Evolutionary conservation across 2,888 invertebrate species (phyloP).

Genomic region (Camptogramma bilineatum): DNA sequence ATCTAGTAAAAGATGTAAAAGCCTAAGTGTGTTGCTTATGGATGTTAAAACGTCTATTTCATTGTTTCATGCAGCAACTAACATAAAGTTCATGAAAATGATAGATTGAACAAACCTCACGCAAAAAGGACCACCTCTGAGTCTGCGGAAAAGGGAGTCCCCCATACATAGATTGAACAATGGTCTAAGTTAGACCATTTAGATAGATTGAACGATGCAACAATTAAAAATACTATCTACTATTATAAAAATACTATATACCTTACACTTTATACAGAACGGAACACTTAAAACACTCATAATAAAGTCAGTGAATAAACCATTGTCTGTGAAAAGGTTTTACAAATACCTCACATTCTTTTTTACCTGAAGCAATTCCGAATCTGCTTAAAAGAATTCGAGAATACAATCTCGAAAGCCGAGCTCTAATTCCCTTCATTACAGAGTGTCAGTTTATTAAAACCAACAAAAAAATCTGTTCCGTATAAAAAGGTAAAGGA

Average conservation of each 20-base stretch:
- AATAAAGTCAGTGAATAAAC: conserved; percentile 29
- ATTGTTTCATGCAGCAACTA: too few relatives aligned
- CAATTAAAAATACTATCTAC: too few relatives aligned
- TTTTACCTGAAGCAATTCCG: conserved; percentile 29
- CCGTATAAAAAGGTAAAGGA: conserved; percentile 65
- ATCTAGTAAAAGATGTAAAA: too few relatives aligned
- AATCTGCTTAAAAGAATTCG: conserved; percentile 38
- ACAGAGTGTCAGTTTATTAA: conserved; percentile 69
- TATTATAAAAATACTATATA: not conserved
- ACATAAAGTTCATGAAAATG: too few relatives aligned
- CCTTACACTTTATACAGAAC: not conserved
- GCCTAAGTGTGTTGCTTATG: too few relatives aligned
- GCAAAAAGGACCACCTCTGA: too few relatives aligned
- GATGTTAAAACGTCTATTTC: too few relatives aligned
- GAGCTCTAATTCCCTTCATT: conserved; percentile 67
- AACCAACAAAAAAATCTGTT: conserved; percentile 72
- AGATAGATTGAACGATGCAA: too few relatives aligned
- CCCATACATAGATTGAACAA: too few relatives aligned
- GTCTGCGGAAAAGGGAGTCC: too few relatives aligned
- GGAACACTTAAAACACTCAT: conserved; percentile 15
- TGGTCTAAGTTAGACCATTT: too few relatives aligned
- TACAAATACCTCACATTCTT: conserved; percentile 36
- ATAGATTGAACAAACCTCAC: too few relatives aligned
- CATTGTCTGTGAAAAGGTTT: conserved; percentile 33
- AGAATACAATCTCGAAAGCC: conserved; percentile 44